Base-by-base conservation (phyloP, 2,888 invertebrate species). In the Steinernema hermaphroditum region DNA sequence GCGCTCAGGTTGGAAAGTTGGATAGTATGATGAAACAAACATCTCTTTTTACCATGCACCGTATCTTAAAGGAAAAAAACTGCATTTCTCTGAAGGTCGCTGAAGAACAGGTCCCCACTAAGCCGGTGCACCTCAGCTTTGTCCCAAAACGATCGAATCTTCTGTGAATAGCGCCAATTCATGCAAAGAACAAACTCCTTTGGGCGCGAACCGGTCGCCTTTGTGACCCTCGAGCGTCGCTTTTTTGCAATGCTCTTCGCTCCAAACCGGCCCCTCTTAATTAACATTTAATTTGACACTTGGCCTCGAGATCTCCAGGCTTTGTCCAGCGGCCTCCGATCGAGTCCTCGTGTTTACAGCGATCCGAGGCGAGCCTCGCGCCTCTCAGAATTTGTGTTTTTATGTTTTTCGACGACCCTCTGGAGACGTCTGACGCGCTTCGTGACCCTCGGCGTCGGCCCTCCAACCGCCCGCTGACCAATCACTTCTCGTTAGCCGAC, bases 221-320 rank as follows among this genome's bases (percentile, higher is more conserved):
- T 37, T 37, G 37, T 37, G 37, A 37, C 37, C 37, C 54, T 54
- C 27, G 14, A 27, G 6, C 9, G 27, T 6, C 54, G 4, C n/a
- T n/a, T 46, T 54, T 54, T 54, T 27, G 54, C 54, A 46, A 22
- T 24, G 24, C 54, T 14, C 27, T 27, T 22, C 54, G 27, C 19
- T 14, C 54, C 24, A 27, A 14, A 24, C 54, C 27, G 6, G 27
- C 6, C 37, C 19, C 54, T 54, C 54, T 54, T 54, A 54, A 54
- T 54, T 54, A 54, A 54, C 54, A 22, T 54, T 54, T 54, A 27
- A 54, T 54, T 54, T 54, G 54, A 54, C 54, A 54, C 54, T 54
- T 54, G 22, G 54, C 54, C 27, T 54, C 27, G 54, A 54, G 54
- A 22, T 27, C 54, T 54, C 54, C 27, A 22, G n/a, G 54, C 54